A percentile compares a stretch with the other conserved stretches of the same genome.
phyloP scores from a whole-genome alignment of 2,888 invertebrate species.

The Nezara viridula region DNA sequence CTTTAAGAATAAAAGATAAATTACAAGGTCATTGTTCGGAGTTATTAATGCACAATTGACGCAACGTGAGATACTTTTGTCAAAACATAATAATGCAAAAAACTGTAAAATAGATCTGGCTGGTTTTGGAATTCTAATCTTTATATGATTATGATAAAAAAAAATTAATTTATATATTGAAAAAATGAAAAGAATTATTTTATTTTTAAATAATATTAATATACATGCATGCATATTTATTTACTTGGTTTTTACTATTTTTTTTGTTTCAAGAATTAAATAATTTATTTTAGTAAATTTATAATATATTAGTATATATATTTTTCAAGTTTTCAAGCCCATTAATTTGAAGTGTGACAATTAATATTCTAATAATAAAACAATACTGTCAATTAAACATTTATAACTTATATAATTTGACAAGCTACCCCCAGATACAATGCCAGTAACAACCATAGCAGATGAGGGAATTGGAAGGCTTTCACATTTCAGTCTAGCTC shows the following conservation, averaged over 20 bases:
- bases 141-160: no score
- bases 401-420: conserved; percentile 30
- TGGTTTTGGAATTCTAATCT: no score
- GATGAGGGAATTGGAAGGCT: conserved; percentile 41
- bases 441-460: conserved; percentile 53
- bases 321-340: not conserved
- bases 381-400: not conserved
- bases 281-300: not conserved
- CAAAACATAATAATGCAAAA: no score
- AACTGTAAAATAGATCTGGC: no score
- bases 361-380: not conserved
- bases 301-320: not conserved
- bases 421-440: conserved; percentile 44
- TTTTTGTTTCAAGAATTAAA: not conserved
- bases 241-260: not conserved
- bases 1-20: no score
- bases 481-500: conserved; percentile 43
- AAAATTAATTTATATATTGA: no score
- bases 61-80: no score
- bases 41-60: no score
- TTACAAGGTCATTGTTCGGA: no score
- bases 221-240: not conserved
- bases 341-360: not conserved
- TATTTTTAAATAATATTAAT: no score
- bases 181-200: no score